Evolutionary conservation across 2,797 vertebrate species (phyloP).

Genomic region (Anguilla obscura): DNA sequence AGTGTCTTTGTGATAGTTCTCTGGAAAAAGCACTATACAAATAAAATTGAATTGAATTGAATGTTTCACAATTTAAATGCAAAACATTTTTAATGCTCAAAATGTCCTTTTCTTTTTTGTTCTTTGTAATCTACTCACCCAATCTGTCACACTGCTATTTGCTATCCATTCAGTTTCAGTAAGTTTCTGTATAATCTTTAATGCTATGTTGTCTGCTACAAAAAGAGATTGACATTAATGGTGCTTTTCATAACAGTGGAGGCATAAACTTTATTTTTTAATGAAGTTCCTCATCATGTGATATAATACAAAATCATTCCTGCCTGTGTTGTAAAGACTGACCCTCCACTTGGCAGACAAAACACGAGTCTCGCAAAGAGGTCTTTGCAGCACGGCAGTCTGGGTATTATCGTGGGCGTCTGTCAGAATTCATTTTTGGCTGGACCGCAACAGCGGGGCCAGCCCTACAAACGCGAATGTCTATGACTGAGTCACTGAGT

Average conservation of each 20-base stretch:
- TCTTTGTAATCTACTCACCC: neutral
- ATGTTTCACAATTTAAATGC: too few relatives aligned
- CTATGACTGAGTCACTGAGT: too few relatives aligned
- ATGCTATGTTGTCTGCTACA: neutral
- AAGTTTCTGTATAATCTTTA: neutral
- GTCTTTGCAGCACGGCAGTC: neutral
- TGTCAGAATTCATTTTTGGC: constrained; percentile 3
- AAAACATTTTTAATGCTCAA: too few relatives aligned
- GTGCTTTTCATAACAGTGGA: neutral
- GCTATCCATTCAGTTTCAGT: neutral
- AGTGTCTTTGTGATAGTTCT: too few relatives aligned
- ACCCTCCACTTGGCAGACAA: neutral
- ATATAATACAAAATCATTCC: neutral
- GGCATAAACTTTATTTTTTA: neutral
- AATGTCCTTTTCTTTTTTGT: neutral
- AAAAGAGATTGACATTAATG: neutral
- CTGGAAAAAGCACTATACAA: too few relatives aligned
- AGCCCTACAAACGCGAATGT: too few relatives aligned
- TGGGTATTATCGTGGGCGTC: neutral
- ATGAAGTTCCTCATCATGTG: neutral
- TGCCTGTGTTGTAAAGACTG: neutral
- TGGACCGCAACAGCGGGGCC: neutral
- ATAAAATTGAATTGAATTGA: too few relatives aligned
- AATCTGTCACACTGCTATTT: neutral
- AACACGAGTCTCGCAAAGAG: neutral